These are phyloP conservation scores for Sycobia sp. DNA, from an alignment of 1,140 invertebrate genomes.

Conservation along the genomic window DNA sequence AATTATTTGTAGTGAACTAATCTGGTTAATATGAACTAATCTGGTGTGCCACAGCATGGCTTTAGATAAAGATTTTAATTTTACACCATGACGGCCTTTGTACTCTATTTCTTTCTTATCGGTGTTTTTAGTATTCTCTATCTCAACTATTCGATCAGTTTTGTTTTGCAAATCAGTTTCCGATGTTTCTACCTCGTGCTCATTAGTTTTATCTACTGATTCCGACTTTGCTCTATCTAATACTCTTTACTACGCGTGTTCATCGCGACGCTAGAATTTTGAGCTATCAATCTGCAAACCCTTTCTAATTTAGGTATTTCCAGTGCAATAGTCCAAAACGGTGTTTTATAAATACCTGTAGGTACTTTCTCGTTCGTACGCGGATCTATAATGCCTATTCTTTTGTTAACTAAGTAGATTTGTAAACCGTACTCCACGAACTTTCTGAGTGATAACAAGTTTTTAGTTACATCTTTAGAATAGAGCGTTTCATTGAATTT, in stretches of 20 bases:
- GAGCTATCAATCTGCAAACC: conserved; percentile 23
- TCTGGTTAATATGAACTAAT: conserved; percentile 28
- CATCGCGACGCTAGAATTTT: not conserved
- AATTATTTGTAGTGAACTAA: conserved; percentile 33
- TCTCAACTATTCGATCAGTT: no score
- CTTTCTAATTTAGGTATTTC: no score
- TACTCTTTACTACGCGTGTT: conserved; percentile 1
- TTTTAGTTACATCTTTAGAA: conserved; percentile 31
- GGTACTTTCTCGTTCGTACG: conserved; percentile 1
- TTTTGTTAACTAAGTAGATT: conserved; percentile 6
- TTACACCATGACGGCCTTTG: no score
- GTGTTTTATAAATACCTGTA: not conserved
- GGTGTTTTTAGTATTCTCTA: no score
- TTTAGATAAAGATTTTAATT: conserved; percentile 5
- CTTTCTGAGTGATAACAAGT: conserved; percentile 36
- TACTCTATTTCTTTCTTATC: no score
- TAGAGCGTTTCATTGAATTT: conserved; percentile 18
- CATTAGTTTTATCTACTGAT: conserved; percentile 28
- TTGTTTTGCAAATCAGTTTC: no score
- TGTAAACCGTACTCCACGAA: conserved; percentile 29
- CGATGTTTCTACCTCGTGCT: conserved; percentile 20
- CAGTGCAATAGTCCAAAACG: conserved; percentile 8
- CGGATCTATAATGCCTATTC: conserved; percentile 4
- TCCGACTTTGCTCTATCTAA: conserved; percentile 37
- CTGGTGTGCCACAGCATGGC: conserved; percentile 37